Evolutionary conservation across 2,888 invertebrate genomes (phyloP), one percentile per base, ranked within the genome.

Genomic region (Calliscelio sp.): DNA sequence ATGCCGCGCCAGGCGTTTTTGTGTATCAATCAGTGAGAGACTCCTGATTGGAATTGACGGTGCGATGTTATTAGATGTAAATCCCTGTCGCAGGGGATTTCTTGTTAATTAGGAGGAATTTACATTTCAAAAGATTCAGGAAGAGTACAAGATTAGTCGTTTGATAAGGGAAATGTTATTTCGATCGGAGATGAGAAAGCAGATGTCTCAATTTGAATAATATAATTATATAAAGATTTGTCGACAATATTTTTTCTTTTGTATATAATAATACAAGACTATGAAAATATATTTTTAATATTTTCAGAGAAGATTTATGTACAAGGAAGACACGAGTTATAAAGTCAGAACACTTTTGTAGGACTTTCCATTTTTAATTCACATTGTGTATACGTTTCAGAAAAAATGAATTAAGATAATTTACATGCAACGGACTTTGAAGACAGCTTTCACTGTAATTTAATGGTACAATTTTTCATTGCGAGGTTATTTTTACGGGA

Each of bases 11-110:
- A 32, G 46, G 32, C 16, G 28, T 74, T 74, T 77, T 66, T 77
- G 68, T 68, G 35, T 68, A 68, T 68, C 68, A 59, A 49, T 68
- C 77, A 59, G 38, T 14, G 35, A 22, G 59, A 44, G 28, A 77
- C 68, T 49, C 22, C n/a, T n/a, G n/a, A n/a, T n/a, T n/a, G n/a
- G 38, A 77, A 38, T 24, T 25, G 75, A 75, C 46, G 65, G 46
- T 14, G 32, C 65, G 28, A 1, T 14, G 32, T 65, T 75, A 49
- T 75, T 75, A 55, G 41, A 74, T 44, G 74, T 53, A 63, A 74
- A 74, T 74, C 53, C 61, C 41, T 8, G 63, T 28, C 24, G 49
- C 73, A 28, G 61, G 24, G 35, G 14, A 44, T 44, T 61, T 38
- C 35, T 49, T 16, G 46, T 73, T 73, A 73, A 61, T 71, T 55